Evolutionary conservation across 2,113 vertebrate species (phyloP).

Genomic region (Paramisgurnus dabryanus): DNA sequence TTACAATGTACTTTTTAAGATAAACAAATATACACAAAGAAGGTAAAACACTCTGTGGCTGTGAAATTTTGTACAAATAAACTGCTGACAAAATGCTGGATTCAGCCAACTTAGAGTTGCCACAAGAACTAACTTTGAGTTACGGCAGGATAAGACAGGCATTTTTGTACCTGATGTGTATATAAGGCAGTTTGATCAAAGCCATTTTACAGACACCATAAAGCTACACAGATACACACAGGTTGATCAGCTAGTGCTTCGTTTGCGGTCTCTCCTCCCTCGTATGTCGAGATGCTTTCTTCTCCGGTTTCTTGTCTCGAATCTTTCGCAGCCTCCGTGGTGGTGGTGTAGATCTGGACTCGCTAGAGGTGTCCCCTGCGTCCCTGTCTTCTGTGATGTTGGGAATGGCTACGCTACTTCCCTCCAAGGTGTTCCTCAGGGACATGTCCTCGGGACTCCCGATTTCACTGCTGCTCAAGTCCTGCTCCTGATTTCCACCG

Average conservation of each 20-base stretch:
- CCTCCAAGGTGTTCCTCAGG: slow-evolving; percentile 81
- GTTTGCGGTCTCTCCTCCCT: slow-evolving; percentile 69
- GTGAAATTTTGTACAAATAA: background rate
- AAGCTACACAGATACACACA: slow-evolving; percentile 22
- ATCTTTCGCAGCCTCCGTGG: slow-evolving; percentile 75
- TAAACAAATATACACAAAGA: slow-evolving; percentile 26
- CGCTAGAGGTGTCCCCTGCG: slow-evolving; percentile 73
- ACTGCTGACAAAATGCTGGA: slow-evolving; percentile 27
- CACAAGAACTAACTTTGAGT: slow-evolving; percentile 19
- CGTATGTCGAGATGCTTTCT: slow-evolving; percentile 69
- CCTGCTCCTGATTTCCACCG: slow-evolving; percentile 79
- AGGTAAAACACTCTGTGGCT: slow-evolving; percentile 34
- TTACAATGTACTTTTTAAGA: slow-evolving; percentile 28
- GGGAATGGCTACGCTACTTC: slow-evolving; percentile 73
- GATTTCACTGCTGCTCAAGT: slow-evolving; percentile 92
- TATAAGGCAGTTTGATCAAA: slow-evolving; percentile 55
- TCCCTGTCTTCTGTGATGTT: slow-evolving; percentile 76
- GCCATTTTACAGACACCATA: slow-evolving; percentile 36
- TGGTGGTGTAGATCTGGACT: slow-evolving; percentile 74
- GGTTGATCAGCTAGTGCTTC: slow-evolving; percentile 56
- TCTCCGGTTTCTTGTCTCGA: slow-evolving; percentile 74
- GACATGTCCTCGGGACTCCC: slow-evolving; percentile 89
- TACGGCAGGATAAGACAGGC: slow-evolving; percentile 33
- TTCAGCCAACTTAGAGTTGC: slow-evolving; percentile 11
- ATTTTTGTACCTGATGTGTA: slow-evolving; percentile 25